Evolutionary conservation across 2,888 invertebrate genomes (phyloP).

Genomic region (Anoplius nigerrimus): DNA sequence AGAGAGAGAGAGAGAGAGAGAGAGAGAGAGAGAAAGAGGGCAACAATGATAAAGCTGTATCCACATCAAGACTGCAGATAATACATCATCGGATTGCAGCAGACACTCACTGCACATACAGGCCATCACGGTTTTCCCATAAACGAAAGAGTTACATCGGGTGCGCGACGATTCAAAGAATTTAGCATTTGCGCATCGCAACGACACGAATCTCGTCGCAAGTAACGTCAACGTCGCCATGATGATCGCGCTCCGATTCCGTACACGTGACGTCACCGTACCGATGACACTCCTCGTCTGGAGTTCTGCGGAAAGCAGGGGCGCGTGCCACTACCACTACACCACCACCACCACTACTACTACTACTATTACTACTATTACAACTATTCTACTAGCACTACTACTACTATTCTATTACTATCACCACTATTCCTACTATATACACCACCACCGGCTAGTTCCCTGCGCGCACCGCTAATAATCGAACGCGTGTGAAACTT

Average conservation of each 20-base stretch:
- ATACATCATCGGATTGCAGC: too few species aligned
- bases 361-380: too few species aligned
- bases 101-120: constrained; percentile 69
- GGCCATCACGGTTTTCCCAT: constrained; percentile 56
- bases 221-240: constrained; percentile 69
- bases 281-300: constrained; percentile 36
- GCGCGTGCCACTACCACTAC: too few species aligned
- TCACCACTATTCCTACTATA: too few species aligned
- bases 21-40: too few species aligned
- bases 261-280: constrained; percentile 55
- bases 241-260: constrained; percentile 52
- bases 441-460: too few species aligned
- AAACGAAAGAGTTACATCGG: constrained; percentile 42
- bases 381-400: too few species aligned
- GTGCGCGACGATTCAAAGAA: constrained; percentile 53
- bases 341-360: too few species aligned
- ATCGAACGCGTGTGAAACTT: neutral
- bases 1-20: too few species aligned
- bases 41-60: neutral
- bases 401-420: too few species aligned
- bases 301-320: too few species aligned
- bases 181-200: constrained; percentile 55
- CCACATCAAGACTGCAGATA: neutral
- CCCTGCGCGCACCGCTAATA: too few species aligned
- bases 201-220: constrained; percentile 59